A percentile compares a stretch with the other conserved stretches of the same genome.
These are phyloP conservation scores for Camponotus fellah DNA, from an alignment of 2,888 invertebrate genomes.

Conservation along the genomic window DNA sequence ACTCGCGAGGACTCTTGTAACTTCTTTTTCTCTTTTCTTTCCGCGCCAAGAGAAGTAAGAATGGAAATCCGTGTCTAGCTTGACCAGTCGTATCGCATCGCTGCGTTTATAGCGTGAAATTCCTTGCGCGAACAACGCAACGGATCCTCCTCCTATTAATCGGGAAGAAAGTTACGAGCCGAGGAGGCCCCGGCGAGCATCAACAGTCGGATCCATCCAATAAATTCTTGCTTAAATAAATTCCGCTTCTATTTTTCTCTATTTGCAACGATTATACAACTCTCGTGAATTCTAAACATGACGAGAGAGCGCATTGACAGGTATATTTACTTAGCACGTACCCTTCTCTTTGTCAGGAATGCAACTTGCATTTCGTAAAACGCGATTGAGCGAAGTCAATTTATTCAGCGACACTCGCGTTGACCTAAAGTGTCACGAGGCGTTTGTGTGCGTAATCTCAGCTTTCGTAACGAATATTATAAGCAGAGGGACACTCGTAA, in stretches of 20 bases:
- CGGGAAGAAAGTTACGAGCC: conserved; percentile 44
- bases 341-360: background rate
- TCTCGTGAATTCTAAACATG: background rate
- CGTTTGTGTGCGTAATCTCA: background rate
- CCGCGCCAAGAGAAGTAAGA: background rate
- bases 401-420: background rate
- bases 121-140: background rate
- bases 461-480: conserved; percentile 30
- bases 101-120: background rate
- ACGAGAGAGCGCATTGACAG: background rate
- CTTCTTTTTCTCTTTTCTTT: background rate
- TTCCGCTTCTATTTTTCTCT: conserved; percentile 5
- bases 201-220: conserved; percentile 35
- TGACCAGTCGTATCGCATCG: background rate
- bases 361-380: background rate
- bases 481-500: background rate
- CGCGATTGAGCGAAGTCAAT: background rate
- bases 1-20: background rate
- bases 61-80: background rate
- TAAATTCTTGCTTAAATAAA: conserved; percentile 14
- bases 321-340: background rate
- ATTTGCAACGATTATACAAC: background rate
- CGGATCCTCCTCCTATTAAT: conserved; percentile 28
- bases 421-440: conserved; percentile 7
- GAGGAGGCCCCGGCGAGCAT: conserved; percentile 22